These are phyloP conservation scores for Hypomecis atomaria DNA, from an alignment of 2,888 invertebrate species.

Conservation along the genomic window DNA sequence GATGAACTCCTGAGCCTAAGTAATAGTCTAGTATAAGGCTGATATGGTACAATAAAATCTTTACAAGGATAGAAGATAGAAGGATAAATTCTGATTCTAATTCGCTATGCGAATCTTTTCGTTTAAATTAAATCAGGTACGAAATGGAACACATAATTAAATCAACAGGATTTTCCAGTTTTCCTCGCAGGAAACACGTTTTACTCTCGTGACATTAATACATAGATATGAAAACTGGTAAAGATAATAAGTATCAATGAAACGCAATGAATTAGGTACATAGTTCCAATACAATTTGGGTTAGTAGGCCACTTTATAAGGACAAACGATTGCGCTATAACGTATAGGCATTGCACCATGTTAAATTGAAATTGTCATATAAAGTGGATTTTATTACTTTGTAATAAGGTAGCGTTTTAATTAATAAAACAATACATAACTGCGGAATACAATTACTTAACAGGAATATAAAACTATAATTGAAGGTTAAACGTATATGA, in stretches of 20 bases:
- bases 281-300: slow-evolving; percentile 36
- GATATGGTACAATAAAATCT: too few species aligned
- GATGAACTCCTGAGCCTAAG: too few species aligned
- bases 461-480: too few species aligned
- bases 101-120: too few species aligned
- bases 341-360: slow-evolving; percentile 16
- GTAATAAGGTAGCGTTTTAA: too few species aligned
- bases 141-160: not conserved
- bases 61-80: too few species aligned
- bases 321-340: slow-evolving; percentile 7
- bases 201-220: slow-evolving; percentile 21
- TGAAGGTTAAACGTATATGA: not conserved
- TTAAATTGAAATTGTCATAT: not conserved
- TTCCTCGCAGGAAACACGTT: slow-evolving; percentile 23
- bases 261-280: slow-evolving; percentile 24
- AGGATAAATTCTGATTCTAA: too few species aligned
- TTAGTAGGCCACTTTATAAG: slow-evolving; percentile 40
- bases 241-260: slow-evolving; percentile 18
- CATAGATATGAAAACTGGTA: slow-evolving; percentile 18
- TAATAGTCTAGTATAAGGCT: too few species aligned
- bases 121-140: too few species aligned
- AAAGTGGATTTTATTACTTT: too few species aligned
- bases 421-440: too few species aligned
- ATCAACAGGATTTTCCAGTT: slow-evolving; percentile 23
- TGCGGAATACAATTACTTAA: not conserved